Evolutionary conservation across 2,888 invertebrate species (phyloP).

Genomic region (Linhomoeus sp.): DNA sequence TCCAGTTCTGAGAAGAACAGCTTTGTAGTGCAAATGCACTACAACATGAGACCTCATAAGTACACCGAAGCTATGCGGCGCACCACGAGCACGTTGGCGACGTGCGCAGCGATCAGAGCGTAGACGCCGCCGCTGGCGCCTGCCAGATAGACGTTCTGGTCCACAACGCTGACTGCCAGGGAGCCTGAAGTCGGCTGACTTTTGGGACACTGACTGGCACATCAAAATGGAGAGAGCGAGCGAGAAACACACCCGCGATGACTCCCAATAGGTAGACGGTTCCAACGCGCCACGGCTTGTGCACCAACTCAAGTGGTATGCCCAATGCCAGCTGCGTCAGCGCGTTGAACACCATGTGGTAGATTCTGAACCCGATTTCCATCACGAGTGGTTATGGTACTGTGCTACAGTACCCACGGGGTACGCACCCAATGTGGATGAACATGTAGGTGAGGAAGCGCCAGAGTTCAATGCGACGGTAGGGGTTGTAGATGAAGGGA

Average conservation of each 20-base stretch:
- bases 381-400: not conserved
- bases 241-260: conserved; percentile 24
- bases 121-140: conserved; percentile 81
- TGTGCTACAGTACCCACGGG: not conserved
- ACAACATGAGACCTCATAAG: not conserved
- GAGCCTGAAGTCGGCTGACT: conserved; percentile 28
- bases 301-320: conserved; percentile 83
- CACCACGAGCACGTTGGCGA: conserved; percentile 46
- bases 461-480: conserved; percentile 68
- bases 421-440: conserved; percentile 6
- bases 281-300: conserved; percentile 76
- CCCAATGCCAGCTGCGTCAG: conserved; percentile 78
- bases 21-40: not conserved
- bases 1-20: conserved; percentile 55
- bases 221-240: no score
- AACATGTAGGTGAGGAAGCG: conserved; percentile 77
- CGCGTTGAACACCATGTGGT: conserved; percentile 72
- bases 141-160: conserved; percentile 46
- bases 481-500: conserved; percentile 64
- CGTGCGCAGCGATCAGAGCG: conserved; percentile 61
- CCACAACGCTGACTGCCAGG: conserved; percentile 33
- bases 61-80: not conserved
- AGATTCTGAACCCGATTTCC: conserved; percentile 38
- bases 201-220: no score
- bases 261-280: conserved; percentile 32